Evolutionary conservation across 1,140 invertebrate genomes (phyloP).

Genomic region (Amyelois transitella): DNA sequence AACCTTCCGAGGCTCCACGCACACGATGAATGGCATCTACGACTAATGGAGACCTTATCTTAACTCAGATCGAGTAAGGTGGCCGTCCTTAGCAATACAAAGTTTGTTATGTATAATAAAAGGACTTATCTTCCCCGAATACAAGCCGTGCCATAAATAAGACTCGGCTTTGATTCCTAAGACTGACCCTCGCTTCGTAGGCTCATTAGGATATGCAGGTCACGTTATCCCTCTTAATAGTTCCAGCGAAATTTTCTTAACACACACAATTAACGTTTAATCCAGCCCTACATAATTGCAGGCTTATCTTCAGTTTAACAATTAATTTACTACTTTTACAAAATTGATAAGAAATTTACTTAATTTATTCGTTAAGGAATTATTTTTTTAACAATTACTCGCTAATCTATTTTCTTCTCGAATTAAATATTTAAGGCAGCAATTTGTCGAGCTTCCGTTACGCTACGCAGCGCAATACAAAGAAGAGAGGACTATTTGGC

Average conservation of each 20-base stretch:
- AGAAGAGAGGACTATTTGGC: conserved; percentile 51
- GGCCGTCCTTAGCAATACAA: conserved; percentile 50
- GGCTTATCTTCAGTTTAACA: neutral
- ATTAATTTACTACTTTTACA: no score
- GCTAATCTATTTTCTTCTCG: conserved; percentile 59
- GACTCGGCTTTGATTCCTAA: conserved; percentile 64
- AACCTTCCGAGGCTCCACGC: conserved; percentile 36
- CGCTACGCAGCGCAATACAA: conserved; percentile 41
- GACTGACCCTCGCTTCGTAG: conserved; percentile 52
- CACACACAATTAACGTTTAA: conserved; percentile 53
- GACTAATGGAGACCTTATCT: conserved; percentile 71
- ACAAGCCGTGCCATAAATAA: conserved; percentile 68
- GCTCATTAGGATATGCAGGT: conserved; percentile 38
- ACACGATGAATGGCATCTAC: conserved; percentile 61
- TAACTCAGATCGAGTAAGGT: conserved; percentile 54
- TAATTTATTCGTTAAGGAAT: no score
- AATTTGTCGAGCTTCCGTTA: conserved; percentile 65
- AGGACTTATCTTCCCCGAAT: conserved; percentile 57
- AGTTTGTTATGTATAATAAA: conserved; percentile 52
- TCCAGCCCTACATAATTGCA: conserved; percentile 29
- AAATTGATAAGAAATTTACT: neutral
- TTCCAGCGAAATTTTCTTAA: conserved; percentile 54
- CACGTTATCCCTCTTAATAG: conserved; percentile 58
- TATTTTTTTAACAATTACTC: conserved; percentile 50
- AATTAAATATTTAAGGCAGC: conserved; percentile 66